These are phyloP conservation scores for Podarcis siculus DNA, from an alignment of 2,797 vertebrate genomes.

Conservation along the genomic window DNA sequence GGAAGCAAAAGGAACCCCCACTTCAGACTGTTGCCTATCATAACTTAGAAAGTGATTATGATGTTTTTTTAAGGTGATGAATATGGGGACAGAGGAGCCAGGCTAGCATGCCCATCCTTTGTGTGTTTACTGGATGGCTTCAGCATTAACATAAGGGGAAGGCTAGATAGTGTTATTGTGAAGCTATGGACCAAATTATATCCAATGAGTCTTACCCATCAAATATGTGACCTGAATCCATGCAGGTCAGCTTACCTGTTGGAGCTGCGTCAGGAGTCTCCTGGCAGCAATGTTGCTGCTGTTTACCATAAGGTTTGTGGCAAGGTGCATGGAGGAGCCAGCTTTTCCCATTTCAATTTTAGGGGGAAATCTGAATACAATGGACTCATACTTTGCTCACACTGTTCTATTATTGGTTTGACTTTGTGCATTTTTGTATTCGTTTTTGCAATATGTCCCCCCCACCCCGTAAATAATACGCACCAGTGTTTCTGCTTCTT, in stretches of 20 bases:
- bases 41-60: too few relatives aligned
- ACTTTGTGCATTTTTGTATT: not conserved
- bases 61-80: too few relatives aligned
- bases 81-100: too few relatives aligned
- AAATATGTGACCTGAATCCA: not conserved
- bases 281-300: too few relatives aligned
- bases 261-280: too few relatives aligned
- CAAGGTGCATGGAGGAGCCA: too few relatives aligned
- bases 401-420: not conserved
- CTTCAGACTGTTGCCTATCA: too few relatives aligned
- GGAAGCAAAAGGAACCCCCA: too few relatives aligned
- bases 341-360: not conserved
- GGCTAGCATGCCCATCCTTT: too few relatives aligned
- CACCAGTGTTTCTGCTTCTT: not conserved
- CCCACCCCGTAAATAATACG: not conserved
- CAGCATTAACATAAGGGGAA: not conserved
- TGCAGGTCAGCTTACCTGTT: too few relatives aligned
- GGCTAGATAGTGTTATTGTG: not conserved
- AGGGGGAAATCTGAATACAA: not conserved
- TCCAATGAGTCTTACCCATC: not conserved
- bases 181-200: not conserved
- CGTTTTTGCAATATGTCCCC: not conserved
- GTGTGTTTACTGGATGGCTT: not conserved
- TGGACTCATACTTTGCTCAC: not conserved
- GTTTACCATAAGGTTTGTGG: too few relatives aligned